Conservation (phyloP, 35 echinoderm and acorn worm species). For the Lytechinus variegatus region DNA sequence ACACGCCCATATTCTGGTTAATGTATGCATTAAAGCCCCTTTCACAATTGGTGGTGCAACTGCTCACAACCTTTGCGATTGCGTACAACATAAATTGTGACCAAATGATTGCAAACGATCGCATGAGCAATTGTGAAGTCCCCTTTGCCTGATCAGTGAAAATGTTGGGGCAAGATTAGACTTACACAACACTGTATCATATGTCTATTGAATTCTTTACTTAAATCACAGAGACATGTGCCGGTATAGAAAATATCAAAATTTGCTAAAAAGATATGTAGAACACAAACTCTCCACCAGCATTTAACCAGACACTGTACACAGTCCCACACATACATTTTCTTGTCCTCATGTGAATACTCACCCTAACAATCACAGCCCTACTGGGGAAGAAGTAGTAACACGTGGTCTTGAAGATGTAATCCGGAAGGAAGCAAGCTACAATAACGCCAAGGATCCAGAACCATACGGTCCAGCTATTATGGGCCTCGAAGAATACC, state of each 20-base stretch:
- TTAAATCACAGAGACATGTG: background rate
- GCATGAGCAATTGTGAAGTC: too few relatives aligned
- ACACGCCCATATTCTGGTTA: too few relatives aligned
- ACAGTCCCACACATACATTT: background rate
- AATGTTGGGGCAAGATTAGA: background rate
- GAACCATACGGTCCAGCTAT: conserved; percentile 84
- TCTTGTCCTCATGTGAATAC: background rate
- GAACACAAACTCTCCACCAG: background rate
- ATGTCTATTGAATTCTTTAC: background rate
- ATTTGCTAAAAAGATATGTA: background rate
- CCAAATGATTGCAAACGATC: too few relatives aligned
- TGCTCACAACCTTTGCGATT: too few relatives aligned
- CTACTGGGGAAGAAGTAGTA: conserved; percentile 63
- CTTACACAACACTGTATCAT: background rate
- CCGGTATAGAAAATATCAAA: background rate
- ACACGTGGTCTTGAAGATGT: conserved; percentile 70
- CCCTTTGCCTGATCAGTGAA: too few relatives aligned
- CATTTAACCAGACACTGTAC: background rate
- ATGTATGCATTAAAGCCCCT: too few relatives aligned
- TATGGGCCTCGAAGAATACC: conserved; percentile 80
- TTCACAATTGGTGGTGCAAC: too few relatives aligned
- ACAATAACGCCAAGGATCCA: conserved; percentile 65
- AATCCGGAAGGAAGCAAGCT: conserved; percentile 88
- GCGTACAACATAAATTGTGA: too few relatives aligned
- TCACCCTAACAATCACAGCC: conserved; percentile 45